Base-by-base conservation (phyloP, 2,888 invertebrate species). In the Stenotaenia linearis region DNA sequence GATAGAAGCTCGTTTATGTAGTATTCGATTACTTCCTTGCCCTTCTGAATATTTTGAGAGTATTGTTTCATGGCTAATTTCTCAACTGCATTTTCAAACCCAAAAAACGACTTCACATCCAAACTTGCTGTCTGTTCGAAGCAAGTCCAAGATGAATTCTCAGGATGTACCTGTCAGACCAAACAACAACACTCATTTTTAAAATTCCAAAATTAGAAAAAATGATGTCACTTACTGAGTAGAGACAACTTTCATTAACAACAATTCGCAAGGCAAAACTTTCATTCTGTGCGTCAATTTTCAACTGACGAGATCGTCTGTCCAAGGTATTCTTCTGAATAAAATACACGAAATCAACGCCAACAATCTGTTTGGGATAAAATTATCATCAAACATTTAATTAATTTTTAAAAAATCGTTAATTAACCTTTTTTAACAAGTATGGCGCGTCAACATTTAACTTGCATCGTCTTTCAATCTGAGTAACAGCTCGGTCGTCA, bases 31-130 rank as follows among this genome's bases (percentile, higher is more conserved):
- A 97, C 93, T 87, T 97, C 97, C 85, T 96, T 97, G 82, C 97
- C 92, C 95, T 93, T 95, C 77, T 93, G 90, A 83, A 95, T 92
- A 85, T 94, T 95, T 75, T 92, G 90, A 4, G 95, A 93, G 85
- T 97, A 97, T 85, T 97, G 97, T 85, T 96, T 97, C 92, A 97
- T 96, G 77, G 96, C 95, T 84, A 97, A 90, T 86, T 97, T 97
- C 88, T 97, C 97, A 85, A 97, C 95, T 0, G 95, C 93, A 85
- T 91, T 92, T 88, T 97, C 97, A 84, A 97, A 93, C 0, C 97
- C 96, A 87, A 96, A 96, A 88, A 97, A 97, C 84, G 93, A 96
- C 86, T 94, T 96, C 77, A 97, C 95, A 87, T 97, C 97, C 80
- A 97, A 89, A 83, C 92, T 91, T 25, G 97, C 97, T 79, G 91